These are phyloP conservation scores for Myotis brandtii DNA, from an alignment of 2,113 vertebrate genomes.

Conservation along the genomic window DNA sequence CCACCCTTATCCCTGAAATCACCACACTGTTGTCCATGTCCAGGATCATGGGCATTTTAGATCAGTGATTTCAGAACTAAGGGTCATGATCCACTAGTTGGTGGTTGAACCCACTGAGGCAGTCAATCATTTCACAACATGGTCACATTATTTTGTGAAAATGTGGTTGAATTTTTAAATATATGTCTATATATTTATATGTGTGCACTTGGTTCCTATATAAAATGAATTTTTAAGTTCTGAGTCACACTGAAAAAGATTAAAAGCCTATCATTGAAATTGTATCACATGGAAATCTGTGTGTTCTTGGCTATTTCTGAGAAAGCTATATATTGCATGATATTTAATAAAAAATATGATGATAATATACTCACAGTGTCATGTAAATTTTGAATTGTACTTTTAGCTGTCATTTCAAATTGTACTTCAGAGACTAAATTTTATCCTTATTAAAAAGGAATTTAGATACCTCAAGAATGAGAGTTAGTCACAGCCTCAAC, in stretches of 20 bases:
- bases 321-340: not conserved
- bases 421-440: constrained; percentile 15
- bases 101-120: not conserved
- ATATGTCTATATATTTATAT: no score
- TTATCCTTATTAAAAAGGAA: constrained; percentile 53
- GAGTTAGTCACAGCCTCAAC: not conserved
- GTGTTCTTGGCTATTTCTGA: not conserved
- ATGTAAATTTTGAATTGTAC: constrained; percentile 31
- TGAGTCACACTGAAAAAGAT: not conserved
- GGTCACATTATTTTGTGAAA: not conserved
- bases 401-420: constrained; percentile 53
- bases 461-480: constrained; percentile 18
- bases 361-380: not conserved
- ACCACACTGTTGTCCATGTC: no score
- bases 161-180: not conserved
- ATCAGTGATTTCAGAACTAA: not conserved
- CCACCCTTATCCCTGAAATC: no score
- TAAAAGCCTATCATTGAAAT: not conserved
- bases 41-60: not conserved
- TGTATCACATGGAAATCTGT: not conserved
- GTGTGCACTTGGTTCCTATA: not conserved
- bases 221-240: not conserved
- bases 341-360: constrained; percentile 39
- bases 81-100: not conserved
- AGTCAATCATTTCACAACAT: not conserved